Evolutionary conservation across 2,888 invertebrate genomes (phyloP), one percentile per base, ranked within the genome.

Genomic region (Tetragnatha montana): DNA sequence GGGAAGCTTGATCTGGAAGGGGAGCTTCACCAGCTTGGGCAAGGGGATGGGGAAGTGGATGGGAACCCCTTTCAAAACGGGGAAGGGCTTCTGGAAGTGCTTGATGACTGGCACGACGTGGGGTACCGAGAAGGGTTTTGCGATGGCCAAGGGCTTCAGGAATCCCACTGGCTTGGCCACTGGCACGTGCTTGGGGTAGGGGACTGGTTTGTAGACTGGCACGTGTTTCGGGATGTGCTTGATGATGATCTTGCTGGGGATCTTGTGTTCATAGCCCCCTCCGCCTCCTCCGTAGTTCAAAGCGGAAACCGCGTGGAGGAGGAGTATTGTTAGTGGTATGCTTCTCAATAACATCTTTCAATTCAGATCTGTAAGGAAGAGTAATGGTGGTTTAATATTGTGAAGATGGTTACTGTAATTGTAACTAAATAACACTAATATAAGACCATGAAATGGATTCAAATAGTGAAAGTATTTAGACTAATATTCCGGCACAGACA

Each of bases 81-180:
- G 91, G 17, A 91, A 88, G 8, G 88, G 89, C 35, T 91, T 91
- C 60, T 90, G 89, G 71, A 89, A 91, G 78, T 91, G 91, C 69
- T 91, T 91, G 71, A 91, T 89, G 47, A 91, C 91, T 4, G 91
- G 91, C 10, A 91, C 88, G 0, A 91, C 89, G 6, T 91, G 91
- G 6, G 91, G 91, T 19, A 91, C 89, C 1, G 74, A 87, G 51
- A 91, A 79, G 0, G 91, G 91, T 70, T 91, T 91, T 4, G 91
- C 91, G 4, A 91, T 86, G 8, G 89, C 87, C 35, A 91, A 35
- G 17, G 91, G 91, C 68, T 91, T 91, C 75, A 91, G 70, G 73
- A 85, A 85, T 0, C 84, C 81, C 1, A 91, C 91, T 51, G 81
- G 84, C 49, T 91, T 91, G 17, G 91, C 88, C 17, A 91, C 86